phyloP scores from a whole-genome alignment of 92 coral and sea anemone species.

The Paramuricea clavata region DNA sequence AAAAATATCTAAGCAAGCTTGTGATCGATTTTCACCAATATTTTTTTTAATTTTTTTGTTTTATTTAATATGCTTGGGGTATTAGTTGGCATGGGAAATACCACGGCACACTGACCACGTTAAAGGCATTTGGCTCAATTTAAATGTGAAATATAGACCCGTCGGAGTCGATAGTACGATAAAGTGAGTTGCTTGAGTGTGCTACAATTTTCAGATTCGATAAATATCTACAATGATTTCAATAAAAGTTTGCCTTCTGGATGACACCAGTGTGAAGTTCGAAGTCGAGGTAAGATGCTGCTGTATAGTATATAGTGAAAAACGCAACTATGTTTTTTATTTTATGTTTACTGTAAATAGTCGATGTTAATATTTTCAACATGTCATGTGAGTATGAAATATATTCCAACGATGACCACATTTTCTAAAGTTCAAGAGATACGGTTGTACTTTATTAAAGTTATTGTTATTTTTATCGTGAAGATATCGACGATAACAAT shows the following conservation, averaged over 20 bases:
- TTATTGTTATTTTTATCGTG: not conserved
- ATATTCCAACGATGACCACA: not conserved
- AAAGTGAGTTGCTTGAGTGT: too few species aligned
- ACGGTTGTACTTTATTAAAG: not conserved
- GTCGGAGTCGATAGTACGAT: not conserved
- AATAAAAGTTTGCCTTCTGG: conserved; percentile 95
- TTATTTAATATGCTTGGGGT: not conserved
- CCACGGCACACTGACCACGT: too few species aligned
- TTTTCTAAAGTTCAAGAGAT: conserved; percentile 18
- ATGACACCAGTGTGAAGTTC: conserved; percentile 97
- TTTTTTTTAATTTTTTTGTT: not conserved
- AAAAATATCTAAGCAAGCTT: not conserved
- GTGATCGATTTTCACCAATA: not conserved
- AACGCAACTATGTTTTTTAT: too few species aligned
- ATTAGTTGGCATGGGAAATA: not conserved
- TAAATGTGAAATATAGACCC: not conserved
- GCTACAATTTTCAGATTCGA: too few species aligned
- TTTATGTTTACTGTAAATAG: too few species aligned
- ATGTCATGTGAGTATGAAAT: too few species aligned
- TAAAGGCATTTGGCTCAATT: not conserved
- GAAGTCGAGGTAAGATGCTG: conserved; percentile 86
- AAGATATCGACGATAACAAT: not conserved
- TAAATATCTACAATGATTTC: conserved; percentile 45
- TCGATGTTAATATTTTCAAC: too few species aligned
- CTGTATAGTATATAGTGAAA: not conserved